Evolutionary conservation across 2,797 vertebrate species (phyloP).

Genomic region (Neoniphon sammara): DNA sequence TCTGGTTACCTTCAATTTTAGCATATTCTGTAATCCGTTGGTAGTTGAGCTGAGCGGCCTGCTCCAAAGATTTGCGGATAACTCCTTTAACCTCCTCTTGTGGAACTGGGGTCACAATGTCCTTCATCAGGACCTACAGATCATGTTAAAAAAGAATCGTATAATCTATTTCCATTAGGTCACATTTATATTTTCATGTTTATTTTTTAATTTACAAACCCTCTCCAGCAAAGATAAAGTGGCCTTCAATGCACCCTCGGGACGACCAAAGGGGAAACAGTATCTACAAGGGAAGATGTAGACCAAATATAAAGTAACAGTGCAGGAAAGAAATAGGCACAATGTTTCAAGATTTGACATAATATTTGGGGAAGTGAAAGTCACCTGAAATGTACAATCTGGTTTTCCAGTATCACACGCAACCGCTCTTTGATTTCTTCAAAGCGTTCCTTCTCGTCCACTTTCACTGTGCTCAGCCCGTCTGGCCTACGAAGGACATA

Average conservation of each 20-base stretch:
- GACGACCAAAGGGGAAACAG: constrained; percentile 98
- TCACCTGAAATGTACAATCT: constrained; percentile 99
- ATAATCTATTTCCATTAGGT: constrained; percentile 18
- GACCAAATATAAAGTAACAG: constrained; percentile 26
- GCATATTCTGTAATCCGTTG: constrained; percentile 97
- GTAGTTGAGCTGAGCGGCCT: constrained; percentile 98
- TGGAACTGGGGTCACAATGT: constrained; percentile 98
- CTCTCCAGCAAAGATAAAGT: constrained; percentile 98
- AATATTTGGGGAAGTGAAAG: constrained; percentile 17
- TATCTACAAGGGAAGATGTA: constrained; percentile 84
- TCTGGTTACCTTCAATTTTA: constrained; percentile 96
- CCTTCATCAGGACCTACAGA: constrained; percentile 94
- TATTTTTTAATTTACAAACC: constrained; percentile 82
- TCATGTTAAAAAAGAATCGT: constrained; percentile 25
- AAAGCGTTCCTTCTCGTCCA: constrained; percentile 98
- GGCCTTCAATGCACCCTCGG: constrained; percentile 98
- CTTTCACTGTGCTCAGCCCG: constrained; percentile 96
- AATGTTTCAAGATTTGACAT: constrained; percentile 4
- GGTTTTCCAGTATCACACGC: constrained; percentile 96
- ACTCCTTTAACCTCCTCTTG: constrained; percentile 99
- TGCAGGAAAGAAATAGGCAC: not conserved
- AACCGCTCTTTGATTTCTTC: constrained; percentile 99
- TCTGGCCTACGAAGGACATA: constrained; percentile 88
- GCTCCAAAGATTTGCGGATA: constrained; percentile 99
- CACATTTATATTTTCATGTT: constrained; percentile 8